Evolutionary conservation across 2,113 vertebrate genomes (phyloP), one percentile per base, ranked within the genome.

Genomic region (Malurus melanocephalus): DNA sequence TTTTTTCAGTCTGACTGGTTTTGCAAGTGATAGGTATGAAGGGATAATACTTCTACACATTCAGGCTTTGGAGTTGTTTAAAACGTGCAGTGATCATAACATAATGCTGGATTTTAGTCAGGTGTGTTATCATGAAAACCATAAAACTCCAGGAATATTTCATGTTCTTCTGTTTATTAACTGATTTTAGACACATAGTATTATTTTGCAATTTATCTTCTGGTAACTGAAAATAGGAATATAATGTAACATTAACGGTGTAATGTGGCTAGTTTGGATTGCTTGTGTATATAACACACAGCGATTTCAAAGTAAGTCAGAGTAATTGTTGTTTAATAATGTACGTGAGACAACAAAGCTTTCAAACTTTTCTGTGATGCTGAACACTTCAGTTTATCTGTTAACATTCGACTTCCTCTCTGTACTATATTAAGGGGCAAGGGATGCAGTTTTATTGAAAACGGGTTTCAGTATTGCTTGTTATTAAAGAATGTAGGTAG

Each of bases 401-500:
- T 88, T 93, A 87, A 82, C 40, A 46, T 92, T 76, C 66, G 46
- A 6, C 76, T 95, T 91, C 87, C 52, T 95, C 94, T 91, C 79
- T 38, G 67, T 64, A 33, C 71, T 73, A 33, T 93, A 87, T 96
- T 90, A 90, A 92, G 86, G 90, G 93, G 83, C 79, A 89, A 83
- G 59, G 80, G 88, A 94, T 86, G 73, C 59, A 82, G 67, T 84
- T 83, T 96, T 95, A 89, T 85, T 93, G 73, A 94, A 96, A 95
- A 96, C 79, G 88, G 88, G 60, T 94, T 96, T 93, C 89, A 84
- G 53, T 80, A 83, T 94, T 94, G 90, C 92, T 94, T 86, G 86
- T 91, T 93, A 92, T 93, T 94, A 85, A 95, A 96, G 94, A 95
- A 90, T 71, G 90, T 82, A 86, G 72, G 78, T 88, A 96, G 90